Base-by-base conservation (phyloP, 2,113 vertebrate species). In the Sander lucioperca region DNA sequence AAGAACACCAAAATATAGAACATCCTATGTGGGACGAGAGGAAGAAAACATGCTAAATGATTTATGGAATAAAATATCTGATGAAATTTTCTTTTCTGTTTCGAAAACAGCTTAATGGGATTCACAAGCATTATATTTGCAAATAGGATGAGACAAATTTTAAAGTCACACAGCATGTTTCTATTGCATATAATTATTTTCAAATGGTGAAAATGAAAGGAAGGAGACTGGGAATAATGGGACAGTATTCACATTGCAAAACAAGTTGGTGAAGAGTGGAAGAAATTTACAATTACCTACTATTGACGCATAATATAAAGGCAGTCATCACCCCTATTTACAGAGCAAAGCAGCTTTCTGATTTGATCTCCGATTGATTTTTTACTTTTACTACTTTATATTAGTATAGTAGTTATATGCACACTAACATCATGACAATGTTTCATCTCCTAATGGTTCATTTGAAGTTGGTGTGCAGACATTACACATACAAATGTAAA, bases 1-100 rank as follows among this genome's bases (percentile, higher is more conserved):
- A 53, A 63, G 74, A 83, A 73, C 71, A 85, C 23, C 64, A 57
- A 78, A 48, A 25, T 10, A 16, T 13, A 64, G 23, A n/a, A 74
- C 54, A 67, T 57, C 33, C 6, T 9, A 16, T n/a, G 25, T 16
- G 11, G 50, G 53, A 59, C 71, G 6, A 56, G 27, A 68, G 48
- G 25, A 73, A 51, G 27, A 48, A 53, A 66, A 79, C 27, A 63
- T 19, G 8, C 18, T 48, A 47, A 75, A 64, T 58, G 33, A 63
- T 43, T 51, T n/a, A 61, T 50, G 54, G 13, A 45, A 67, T 36
- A 47, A 82, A 54, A 56, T 5, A 5, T 48, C 6, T 16, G 12
- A 54, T 54, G 21, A 56, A 62, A 65, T 63, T 11, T 25, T 36
- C 18, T n/a, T 65, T 73, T 62, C n/a, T 27, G 11, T 68, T 82